Evolutionary conservation across 2,888 invertebrate species (phyloP).

Genomic region (Melitaea athalia): DNA sequence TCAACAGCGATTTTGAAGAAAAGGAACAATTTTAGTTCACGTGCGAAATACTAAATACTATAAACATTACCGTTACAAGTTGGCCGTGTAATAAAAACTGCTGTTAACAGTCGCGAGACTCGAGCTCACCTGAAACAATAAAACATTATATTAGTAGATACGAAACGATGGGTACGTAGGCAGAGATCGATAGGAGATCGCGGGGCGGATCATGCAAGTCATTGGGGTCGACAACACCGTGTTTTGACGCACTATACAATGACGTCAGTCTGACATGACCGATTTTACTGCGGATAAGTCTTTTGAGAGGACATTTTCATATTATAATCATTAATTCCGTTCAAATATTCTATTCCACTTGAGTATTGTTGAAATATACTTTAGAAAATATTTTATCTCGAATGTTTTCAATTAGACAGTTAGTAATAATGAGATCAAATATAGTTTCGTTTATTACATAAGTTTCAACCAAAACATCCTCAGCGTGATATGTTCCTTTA

Average conservation of each 20-base stretch:
- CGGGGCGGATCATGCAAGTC: slow-evolving; percentile 66
- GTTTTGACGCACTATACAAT: slow-evolving; percentile 67
- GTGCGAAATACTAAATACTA: background rate
- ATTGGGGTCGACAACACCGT: slow-evolving; percentile 71
- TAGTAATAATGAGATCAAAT: background rate
- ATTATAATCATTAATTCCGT: slow-evolving; percentile 25
- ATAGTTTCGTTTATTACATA: background rate
- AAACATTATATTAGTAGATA: slow-evolving; percentile 37
- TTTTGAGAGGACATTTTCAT: slow-evolving; percentile 36
- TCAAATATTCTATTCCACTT: slow-evolving; percentile 5
- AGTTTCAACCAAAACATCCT: slow-evolving; percentile 3
- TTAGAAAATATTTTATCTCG: background rate
- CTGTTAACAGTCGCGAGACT: slow-evolving; percentile 20
- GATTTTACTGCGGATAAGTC: slow-evolving; percentile 46
- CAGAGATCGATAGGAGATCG: slow-evolving; percentile 63
- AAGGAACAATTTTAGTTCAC: too few species aligned
- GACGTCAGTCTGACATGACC: slow-evolving; percentile 53
- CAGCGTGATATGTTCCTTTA: background rate
- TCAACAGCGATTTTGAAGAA: too few species aligned
- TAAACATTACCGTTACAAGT: background rate
- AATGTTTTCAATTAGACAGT: background rate
- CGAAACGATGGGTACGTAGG: slow-evolving; percentile 34
- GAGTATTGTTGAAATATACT: background rate
- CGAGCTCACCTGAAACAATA: slow-evolving; percentile 61
- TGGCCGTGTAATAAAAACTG: background rate